Conservation (phyloP, 2,888 invertebrate genomes). For the Caenorhabditis sp. region DNA sequence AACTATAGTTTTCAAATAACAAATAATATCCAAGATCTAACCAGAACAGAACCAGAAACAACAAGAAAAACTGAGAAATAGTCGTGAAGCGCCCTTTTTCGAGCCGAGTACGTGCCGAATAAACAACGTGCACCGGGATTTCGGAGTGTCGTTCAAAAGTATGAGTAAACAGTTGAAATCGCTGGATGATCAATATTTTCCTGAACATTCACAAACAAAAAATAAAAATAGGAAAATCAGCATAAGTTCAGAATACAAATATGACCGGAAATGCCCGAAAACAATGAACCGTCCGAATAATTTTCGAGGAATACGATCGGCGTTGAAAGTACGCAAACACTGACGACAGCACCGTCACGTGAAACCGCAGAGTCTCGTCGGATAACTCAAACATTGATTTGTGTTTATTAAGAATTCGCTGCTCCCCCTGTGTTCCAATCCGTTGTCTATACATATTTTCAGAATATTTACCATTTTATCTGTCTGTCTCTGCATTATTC, state of each 20-base stretch:
- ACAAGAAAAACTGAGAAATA: not conserved
- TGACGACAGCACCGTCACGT: conserved; percentile 6
- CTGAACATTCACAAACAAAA: not conserved
- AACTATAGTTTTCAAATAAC: not conserved
- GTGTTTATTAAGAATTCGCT: not conserved
- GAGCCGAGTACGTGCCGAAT: conserved; percentile 23
- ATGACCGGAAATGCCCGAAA: not conserved
- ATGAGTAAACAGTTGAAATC: no score
- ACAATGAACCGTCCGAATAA: conserved; percentile 29
- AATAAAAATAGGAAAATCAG: no score
- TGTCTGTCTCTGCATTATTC: conserved; percentile 40
- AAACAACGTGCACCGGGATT: conserved; percentile 29
- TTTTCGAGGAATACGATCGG: conserved; percentile 24
- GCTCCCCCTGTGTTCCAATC: not conserved
- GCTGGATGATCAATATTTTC: no score
- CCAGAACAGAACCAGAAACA: no score
- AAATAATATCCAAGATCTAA: no score
- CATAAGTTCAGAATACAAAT: no score
- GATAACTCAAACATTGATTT: conserved; percentile 15
- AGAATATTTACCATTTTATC: not conserved
- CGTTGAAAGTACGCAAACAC: conserved; percentile 34
- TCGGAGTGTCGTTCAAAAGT: conserved; percentile 40
- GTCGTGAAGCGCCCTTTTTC: conserved; percentile 49
- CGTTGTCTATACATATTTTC: conserved; percentile 31
- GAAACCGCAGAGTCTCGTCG: conserved; percentile 5